Base-by-base conservation (phyloP, 2,888 invertebrate genomes). In the Ephialtes manifestator region DNA sequence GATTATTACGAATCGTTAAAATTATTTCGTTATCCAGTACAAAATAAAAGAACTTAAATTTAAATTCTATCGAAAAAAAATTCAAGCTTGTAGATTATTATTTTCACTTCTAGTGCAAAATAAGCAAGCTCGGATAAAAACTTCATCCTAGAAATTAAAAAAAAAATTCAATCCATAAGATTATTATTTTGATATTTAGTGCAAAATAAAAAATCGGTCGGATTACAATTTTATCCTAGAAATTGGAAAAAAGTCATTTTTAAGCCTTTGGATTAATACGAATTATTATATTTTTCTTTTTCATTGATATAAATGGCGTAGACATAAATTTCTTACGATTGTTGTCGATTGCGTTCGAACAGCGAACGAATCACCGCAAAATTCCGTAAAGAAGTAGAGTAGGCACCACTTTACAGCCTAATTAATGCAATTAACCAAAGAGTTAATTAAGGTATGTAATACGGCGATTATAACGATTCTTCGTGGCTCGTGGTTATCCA, bases 401-500 rank as follows among this genome's bases (percentile, higher is more conserved):
- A 89, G 87, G 88, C 89, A 91, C 90, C 88, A 90, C 91, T 93
- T 93, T 92, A 92, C 92, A 93, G 92, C 91, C 93, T 92, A 94
- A 93, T 93, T 93, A 92, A 91, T 93, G 89, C 89, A 89, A 92
- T 92, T 93, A 92, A 89, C 88, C 89, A 79, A 90, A 91, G 90
- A 91, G 90, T 92, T 93, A 93, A 93, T 93, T 94, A 93, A 89
- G 87, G 90, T 90, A 91, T 92, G 91, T 91, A 92, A 92, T 93
- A 91, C 91, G 87, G 88, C 89, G 88, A 90, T 91, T 91, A 90
- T 91, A 92, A 92, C 88, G 90, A 92, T 89, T 88, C 88, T 68
- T 71, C 67, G 68, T 86, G 85, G 78, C 85, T 81, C 83, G 87
- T 86, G 89, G 80, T 88, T 89, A 90, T 87, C 89, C 91, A 91